Evolutionary conservation across 2,888 invertebrate species (phyloP), one percentile per base, ranked within the genome.

Genomic region (Acrobasis consociella): DNA sequence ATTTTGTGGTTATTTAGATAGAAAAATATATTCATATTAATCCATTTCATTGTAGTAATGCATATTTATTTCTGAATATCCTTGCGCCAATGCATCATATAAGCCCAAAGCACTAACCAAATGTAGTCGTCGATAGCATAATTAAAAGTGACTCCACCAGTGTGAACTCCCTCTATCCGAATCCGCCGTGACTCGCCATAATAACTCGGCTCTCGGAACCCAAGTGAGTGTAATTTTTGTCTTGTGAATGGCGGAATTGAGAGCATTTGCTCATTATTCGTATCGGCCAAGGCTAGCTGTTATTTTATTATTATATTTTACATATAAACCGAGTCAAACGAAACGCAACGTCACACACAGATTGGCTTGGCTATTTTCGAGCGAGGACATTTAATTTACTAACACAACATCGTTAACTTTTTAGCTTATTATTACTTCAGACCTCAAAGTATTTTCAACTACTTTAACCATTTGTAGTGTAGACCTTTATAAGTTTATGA

Each of bases 241-340:
- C 60, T 74, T 70, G 87, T 87, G 86, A 91, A 90, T 87, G 86
- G 89, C 88, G 85, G 87, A 88, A 87, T 85, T 81, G 72, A 81
- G 74, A 77, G 70, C 75, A 74, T 73, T 74, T 69, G 69, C 66
- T 72, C 69, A 67, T 76, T 72, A 69, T 67, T 68, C 65, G 68
- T 67, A 59, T 64, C 67, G 66, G 66, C 65, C 85, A 86, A 87
- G 87, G 86, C 77, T 65, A 64, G 68, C 64, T 66, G 71, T 77
- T 72, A 76, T 80, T 31, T 31, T 31, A 31, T 46, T 11, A 13
- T 46, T 13, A 13, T 71, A 74, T 75, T 77, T 71, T 76, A 75
- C 71, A 73, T 74, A 77, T 76, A 74, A 65, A 46, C 46, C 5
- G 46, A 61, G 61, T 68, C 67, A 76, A 70, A 71, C 69, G 66